Evolutionary conservation across 2,888 invertebrate genomes (phyloP), one percentile per base, ranked within the genome.

Genomic region (Coleophora flavipennella): DNA sequence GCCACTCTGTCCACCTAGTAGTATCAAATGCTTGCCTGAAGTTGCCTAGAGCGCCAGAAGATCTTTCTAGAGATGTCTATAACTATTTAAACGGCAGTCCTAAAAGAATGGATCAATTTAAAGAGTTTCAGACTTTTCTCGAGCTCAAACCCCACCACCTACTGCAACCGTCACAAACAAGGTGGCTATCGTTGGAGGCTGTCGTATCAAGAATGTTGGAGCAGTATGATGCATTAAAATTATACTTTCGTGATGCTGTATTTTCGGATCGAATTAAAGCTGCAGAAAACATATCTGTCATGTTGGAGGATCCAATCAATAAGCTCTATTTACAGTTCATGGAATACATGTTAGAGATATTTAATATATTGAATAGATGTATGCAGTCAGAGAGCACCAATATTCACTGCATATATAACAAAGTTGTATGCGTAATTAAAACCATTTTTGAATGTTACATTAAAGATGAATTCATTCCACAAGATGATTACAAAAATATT

Each of bases 181-280:
- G 48, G 11, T 49, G 48, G 49, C 35, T 51, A 8, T 51, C 48
- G 31, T 31, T 48, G 2, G 38, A 32, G 31, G 35, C 41, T 13
- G 44, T 36, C 3, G 43, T 51, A 8, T 11, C 10, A 8, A 28
- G 45, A 25, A 14, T 46, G 13, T 36, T 46, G 28, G 48, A 50
- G 27, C 46, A 50, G 34, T 45, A 38, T 33, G 36, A 42, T 38
- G 45, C 42, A 28, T 32, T 42, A 11, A 44, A 44, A 35, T 28
- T 40, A 11, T 42, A 32, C 36, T 43, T 40, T 38, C 31, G 25
- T 12, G 40, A 36, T 11, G 35, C 38, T 25, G 32, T 31, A 6
- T 12, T 27, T 20, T 35, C 8, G 9, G 29, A 36, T 10, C 11
- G 36, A 6, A n/a, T 36, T 9, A 31, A 2, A 4, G 31, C 45